Evolutionary conservation across 2,888 invertebrate genomes (phyloP).

Genomic region (Pinctada fucata): DNA sequence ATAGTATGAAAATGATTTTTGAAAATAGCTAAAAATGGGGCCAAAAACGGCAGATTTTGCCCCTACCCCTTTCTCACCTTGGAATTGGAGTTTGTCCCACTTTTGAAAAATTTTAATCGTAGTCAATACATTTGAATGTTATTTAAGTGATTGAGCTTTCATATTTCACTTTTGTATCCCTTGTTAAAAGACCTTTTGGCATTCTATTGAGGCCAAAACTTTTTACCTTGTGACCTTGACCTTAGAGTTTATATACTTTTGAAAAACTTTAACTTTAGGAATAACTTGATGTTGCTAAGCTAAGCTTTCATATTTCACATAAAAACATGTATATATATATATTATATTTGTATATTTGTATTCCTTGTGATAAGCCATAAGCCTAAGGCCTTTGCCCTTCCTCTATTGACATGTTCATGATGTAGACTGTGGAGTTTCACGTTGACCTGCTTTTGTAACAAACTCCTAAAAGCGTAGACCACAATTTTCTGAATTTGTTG

Average conservation of each 20-base stretch:
- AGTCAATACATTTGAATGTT: neutral
- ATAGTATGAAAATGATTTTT: too few relatives aligned
- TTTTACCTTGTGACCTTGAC: constrained; percentile 1
- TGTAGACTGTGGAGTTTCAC: too few relatives aligned
- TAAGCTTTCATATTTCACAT: neutral
- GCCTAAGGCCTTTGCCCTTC: too few relatives aligned
- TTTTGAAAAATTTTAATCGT: neutral
- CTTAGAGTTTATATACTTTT: neutral
- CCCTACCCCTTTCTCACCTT: too few relatives aligned
- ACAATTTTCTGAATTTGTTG: too few relatives aligned
- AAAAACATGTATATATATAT: too few relatives aligned
- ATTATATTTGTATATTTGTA: neutral
- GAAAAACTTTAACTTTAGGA: neutral
- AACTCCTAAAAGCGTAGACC: too few relatives aligned
- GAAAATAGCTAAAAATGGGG: too few relatives aligned
- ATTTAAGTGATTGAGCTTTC: neutral
- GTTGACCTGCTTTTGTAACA: too few relatives aligned
- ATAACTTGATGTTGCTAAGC: neutral
- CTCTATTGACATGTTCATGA: too few relatives aligned
- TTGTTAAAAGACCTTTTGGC: neutral
- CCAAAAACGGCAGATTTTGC: too few relatives aligned
- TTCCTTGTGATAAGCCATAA: neutral
- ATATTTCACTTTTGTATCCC: neutral
- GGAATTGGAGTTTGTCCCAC: neutral
- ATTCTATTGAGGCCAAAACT: neutral